These are phyloP conservation scores for Podarcis muralis DNA, from an alignment of 2,113 vertebrate species.

Conservation along the genomic window DNA sequence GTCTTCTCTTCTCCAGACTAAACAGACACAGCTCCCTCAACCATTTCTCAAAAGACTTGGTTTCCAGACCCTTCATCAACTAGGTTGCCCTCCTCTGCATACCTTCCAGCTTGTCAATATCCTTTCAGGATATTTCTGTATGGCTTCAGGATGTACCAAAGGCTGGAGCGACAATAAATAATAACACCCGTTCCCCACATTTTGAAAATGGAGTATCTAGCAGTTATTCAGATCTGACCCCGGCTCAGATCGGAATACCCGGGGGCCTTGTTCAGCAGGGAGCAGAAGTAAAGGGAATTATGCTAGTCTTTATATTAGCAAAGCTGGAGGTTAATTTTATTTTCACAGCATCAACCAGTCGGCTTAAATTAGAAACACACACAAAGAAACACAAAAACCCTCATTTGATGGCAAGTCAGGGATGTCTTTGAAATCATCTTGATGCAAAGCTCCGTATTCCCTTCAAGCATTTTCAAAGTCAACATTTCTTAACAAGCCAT, in stretches of 20 bases:
- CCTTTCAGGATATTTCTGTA: too few species aligned
- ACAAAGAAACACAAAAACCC: neutral
- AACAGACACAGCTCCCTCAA: too few species aligned
- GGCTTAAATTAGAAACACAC: neutral
- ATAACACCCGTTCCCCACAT: neutral
- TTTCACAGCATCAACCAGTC: neutral
- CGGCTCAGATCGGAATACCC: neutral
- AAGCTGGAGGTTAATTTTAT: neutral
- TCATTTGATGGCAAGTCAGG: neutral
- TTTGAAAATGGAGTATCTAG: neutral
- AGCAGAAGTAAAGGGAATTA: neutral
- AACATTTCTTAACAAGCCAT: constrained; percentile 33
- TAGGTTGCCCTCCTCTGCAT: too few species aligned
- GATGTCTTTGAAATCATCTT: neutral
- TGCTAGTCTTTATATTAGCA: neutral
- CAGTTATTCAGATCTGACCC: neutral
- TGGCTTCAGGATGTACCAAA: too few species aligned
- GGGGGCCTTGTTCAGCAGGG: neutral
- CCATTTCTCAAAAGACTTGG: too few species aligned
- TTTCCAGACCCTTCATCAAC: too few species aligned
- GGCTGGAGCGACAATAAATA: too few species aligned
- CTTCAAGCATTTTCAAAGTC: constrained; percentile 35
- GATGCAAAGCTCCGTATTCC: neutral
- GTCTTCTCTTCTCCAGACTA: too few species aligned
- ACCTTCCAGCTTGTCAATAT: too few species aligned